Evolutionary conservation across 2,888 invertebrate genomes (phyloP).

Genomic region (Epistrophe eligans): DNA sequence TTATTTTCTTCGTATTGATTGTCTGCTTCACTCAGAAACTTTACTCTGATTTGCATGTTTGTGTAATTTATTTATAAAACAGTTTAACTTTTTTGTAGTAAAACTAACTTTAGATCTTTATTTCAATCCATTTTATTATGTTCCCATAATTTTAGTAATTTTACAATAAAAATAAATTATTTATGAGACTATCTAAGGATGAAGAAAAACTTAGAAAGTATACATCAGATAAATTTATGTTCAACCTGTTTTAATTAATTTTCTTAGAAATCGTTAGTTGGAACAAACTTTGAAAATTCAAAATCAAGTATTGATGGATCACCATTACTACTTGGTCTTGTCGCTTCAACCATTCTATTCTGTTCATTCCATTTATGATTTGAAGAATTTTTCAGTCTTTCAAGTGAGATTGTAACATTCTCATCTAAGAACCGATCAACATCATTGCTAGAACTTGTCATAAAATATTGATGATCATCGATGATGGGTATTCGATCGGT

Average conservation of each 20-base stretch:
- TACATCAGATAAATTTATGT: neutral
- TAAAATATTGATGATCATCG: slow-evolving; percentile 46
- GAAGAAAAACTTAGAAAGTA: neutral
- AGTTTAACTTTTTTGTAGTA: too few relatives aligned
- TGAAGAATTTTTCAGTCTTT: slow-evolving; percentile 78
- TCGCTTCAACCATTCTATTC: neutral
- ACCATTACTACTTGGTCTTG: neutral
- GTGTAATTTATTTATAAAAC: too few relatives aligned
- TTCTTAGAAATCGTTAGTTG: slow-evolving; percentile 42
- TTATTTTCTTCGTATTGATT: too few relatives aligned
- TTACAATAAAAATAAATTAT: neutral
- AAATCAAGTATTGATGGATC: slow-evolving; percentile 1
- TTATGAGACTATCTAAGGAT: neutral
- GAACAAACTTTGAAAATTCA: slow-evolving; percentile 48
- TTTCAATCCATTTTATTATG: too few relatives aligned
- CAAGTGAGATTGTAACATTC: slow-evolving; percentile 81
- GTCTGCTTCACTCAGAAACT: too few relatives aligned
- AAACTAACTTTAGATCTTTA: too few relatives aligned
- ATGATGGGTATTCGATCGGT: slow-evolving; percentile 35
- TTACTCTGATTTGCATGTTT: too few relatives aligned
- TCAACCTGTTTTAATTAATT: slow-evolving; percentile 23
- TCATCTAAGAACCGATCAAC: slow-evolving; percentile 82
- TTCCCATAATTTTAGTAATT: too few relatives aligned
- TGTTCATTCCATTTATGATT: slow-evolving; percentile 43
- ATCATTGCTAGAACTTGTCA: slow-evolving; percentile 71